Evolutionary conservation across 2,888 invertebrate species (phyloP).

Genomic region (Minunthozetes semirufus): DNA sequence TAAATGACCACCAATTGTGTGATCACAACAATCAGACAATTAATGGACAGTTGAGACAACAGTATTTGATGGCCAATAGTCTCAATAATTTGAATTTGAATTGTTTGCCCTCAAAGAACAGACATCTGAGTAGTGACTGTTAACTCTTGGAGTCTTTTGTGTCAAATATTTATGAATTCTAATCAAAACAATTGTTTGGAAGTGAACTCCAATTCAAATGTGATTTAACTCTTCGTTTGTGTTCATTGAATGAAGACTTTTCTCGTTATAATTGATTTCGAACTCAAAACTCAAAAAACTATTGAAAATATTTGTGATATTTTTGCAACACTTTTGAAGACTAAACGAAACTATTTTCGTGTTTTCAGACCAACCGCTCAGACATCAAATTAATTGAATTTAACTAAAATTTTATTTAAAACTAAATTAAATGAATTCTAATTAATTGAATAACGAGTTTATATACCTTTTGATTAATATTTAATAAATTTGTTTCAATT

Average conservation of each 20-base stretch:
- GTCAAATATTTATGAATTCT: neutral
- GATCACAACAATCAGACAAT: slow-evolving; percentile 32
- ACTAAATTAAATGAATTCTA: no score
- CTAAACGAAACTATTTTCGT: neutral
- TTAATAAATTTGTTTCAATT: no score
- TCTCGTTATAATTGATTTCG: neutral
- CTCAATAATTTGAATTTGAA: slow-evolving; percentile 20
- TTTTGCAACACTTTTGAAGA: neutral
- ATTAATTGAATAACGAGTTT: no score
- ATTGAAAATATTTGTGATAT: neutral
- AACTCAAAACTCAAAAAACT: no score
- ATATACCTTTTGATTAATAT: no score
- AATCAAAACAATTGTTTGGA: neutral
- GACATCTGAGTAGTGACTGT: slow-evolving; percentile 27
- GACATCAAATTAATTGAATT: no score
- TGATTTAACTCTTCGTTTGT: slow-evolving; percentile 1
- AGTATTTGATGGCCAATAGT: slow-evolving; percentile 17
- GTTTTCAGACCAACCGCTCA: neutral
- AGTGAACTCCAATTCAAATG: neutral
- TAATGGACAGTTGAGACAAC: slow-evolving; percentile 5
- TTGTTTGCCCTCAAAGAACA: slow-evolving; percentile 17
- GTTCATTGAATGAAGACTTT: slow-evolving; percentile 1
- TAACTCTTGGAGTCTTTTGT: neutral
- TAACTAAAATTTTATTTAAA: no score
- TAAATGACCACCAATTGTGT: slow-evolving; percentile 35